phyloP scores from a whole-genome alignment of 2,113 vertebrate genomes.

The Paraplagusia blochii region DNA sequence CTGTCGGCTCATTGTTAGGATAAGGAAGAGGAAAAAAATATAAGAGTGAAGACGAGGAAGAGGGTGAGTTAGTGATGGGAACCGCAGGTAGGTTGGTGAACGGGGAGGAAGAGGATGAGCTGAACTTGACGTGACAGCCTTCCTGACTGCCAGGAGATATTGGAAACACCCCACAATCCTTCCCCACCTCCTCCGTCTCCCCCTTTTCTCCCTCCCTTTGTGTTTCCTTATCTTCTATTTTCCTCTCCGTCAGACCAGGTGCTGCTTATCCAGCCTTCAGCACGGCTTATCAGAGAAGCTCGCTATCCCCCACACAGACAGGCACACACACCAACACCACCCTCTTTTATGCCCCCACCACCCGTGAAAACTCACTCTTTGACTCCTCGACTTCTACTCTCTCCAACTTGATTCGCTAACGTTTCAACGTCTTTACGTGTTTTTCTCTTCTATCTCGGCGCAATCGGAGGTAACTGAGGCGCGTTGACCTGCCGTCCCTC shows the following conservation, averaged over 20 bases:
- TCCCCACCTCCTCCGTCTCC: neutral
- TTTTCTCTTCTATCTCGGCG: too few relatives aligned
- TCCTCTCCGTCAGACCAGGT: constrained; percentile 55
- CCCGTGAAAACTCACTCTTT: constrained; percentile 39
- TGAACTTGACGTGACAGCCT: too few relatives aligned
- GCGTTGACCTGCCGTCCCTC: too few relatives aligned
- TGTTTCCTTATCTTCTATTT: constrained; percentile 50
- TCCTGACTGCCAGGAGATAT: constrained; percentile 34
- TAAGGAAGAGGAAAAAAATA: constrained; percentile 3
- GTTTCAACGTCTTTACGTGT: too few relatives aligned
- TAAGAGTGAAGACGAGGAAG: constrained; percentile 11
- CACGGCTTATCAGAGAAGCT: constrained; percentile 32
- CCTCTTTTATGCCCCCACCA: constrained; percentile 43
- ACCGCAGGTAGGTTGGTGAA: too few relatives aligned
- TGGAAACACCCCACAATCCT: constrained; percentile 8
- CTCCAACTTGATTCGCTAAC: too few relatives aligned
- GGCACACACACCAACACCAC: too few relatives aligned
- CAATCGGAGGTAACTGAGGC: too few relatives aligned
- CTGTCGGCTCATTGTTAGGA: constrained; percentile 48
- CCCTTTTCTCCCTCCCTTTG: constrained; percentile 22
- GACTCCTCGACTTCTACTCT: constrained; percentile 37
- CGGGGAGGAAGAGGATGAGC: neutral
- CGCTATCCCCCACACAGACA: neutral
- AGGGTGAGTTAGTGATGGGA: too few relatives aligned
- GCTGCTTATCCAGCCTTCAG: constrained; percentile 54